A percentile compares a stretch with the other conserved stretches of the same genome.
These are phyloP conservation scores for Acrocephalus arundinaceus DNA, from an alignment of 2,113 vertebrate species.

Conservation along the genomic window DNA sequence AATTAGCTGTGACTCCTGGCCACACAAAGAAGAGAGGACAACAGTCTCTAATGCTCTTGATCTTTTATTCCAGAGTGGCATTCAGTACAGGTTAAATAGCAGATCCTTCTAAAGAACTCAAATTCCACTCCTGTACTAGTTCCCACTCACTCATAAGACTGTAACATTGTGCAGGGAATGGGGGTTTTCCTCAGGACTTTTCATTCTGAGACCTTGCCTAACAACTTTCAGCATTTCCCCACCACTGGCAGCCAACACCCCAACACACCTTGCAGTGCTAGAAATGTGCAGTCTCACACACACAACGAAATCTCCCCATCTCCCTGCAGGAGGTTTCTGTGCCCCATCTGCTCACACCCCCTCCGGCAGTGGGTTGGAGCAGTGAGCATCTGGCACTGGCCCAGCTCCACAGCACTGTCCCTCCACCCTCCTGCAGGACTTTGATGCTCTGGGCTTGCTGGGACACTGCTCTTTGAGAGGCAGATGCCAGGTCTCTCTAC, in stretches of 20 bases:
- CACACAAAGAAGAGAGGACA: background rate
- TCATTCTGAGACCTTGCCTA: background rate
- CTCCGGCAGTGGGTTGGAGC: background rate
- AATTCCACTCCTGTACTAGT: background rate
- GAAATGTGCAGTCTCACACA: background rate
- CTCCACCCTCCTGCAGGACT: background rate
- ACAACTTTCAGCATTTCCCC: background rate
- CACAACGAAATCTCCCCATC: fast-evolving
- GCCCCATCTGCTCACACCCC: background rate
- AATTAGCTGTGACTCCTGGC: background rate
- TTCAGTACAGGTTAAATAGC: background rate
- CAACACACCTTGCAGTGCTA: background rate
- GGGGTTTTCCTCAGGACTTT: background rate
- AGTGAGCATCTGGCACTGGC: background rate
- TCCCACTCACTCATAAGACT: background rate
- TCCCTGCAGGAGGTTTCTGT: background rate
- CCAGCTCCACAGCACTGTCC: background rate
- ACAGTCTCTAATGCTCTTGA: background rate
- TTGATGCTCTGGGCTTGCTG: background rate
- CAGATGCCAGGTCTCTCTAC: background rate
- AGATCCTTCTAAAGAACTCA: background rate
- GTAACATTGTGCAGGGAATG: background rate
- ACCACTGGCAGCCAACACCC: background rate
- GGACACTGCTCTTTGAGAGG: background rate
- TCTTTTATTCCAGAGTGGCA: background rate